Evolutionary conservation across 23 tunicate genomes (phyloP), one percentile per base, ranked within the genome.

Genomic region (Corella eumyota): DNA sequence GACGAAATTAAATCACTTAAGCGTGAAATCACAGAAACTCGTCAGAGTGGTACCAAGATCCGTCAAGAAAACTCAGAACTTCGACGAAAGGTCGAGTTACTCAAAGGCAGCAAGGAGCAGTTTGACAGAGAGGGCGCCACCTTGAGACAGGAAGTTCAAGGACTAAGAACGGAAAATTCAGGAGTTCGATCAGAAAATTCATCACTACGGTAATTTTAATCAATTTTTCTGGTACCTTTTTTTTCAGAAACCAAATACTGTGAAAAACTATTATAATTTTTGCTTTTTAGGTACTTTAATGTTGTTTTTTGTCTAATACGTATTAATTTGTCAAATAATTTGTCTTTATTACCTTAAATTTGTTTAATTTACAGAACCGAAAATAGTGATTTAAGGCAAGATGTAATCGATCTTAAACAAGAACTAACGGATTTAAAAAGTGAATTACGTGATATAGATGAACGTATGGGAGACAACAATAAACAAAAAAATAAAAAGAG

Each of bases 1-100:
- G 85, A 71, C 0, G 95, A 85, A 33, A 56, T 68, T 0, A 85
- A 85, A 44, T 65, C 95, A 7, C 52, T 85, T 45, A 77, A 77
- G 64, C 65, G 50, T 23, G 85, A 85, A 7, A n/a, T 77, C 38
- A 77, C 83, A 25, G 95, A 85, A 1, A 60, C 71, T 17, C 79
- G 95, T 24, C 85, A 85, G 33, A 32, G 54, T 20, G 61, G 75
- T 26, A 62, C 85, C 25, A 66, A 72, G 33, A 62, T 85, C 32
- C 85, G 95, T 9, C 66, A 63, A 36, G 95, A 85, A 61, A 59
- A 56, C 47, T 62, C 34, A 0, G 67, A 76, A 21, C 34, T 85
- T 36, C 78, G 83, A 1, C 78, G 40, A 9, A 58, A 85, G 59
- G 62, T 76, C 0, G 85, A 76, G 4, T 25, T 36, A 31, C 24